Evolutionary conservation across 2,797 vertebrate genomes (phyloP).

Genomic region (Fratercula arctica): DNA sequence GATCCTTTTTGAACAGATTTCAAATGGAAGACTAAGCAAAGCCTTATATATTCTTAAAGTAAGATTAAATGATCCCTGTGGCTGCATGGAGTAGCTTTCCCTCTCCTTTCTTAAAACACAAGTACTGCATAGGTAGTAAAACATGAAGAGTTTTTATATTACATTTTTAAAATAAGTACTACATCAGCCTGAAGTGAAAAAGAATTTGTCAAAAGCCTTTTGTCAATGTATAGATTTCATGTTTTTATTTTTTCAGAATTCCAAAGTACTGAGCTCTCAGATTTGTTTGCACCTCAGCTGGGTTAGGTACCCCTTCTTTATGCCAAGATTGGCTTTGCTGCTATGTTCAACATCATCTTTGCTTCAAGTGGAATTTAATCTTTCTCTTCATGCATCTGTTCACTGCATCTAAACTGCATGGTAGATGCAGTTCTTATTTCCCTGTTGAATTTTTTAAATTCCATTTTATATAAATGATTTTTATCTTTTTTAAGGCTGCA

Average conservation of each 20-base stretch:
- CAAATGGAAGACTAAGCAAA: neutral
- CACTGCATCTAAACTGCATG: neutral
- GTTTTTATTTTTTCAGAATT: neutral
- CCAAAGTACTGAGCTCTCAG: neutral
- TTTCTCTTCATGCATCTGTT: neutral
- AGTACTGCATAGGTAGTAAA: neutral
- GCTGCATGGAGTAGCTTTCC: neutral
- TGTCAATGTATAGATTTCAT: neutral
- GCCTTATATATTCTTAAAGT: neutral
- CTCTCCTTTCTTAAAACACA: neutral
- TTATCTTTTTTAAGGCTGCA: neutral
- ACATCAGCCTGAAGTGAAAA: neutral
- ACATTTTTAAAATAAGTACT: neutral
- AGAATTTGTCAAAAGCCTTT: neutral
- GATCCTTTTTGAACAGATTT: neutral
- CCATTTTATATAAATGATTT: neutral
- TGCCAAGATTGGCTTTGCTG: neutral
- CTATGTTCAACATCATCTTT: neutral
- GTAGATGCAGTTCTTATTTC: neutral
- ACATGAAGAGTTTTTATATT: neutral
- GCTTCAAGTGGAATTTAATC: neutral
- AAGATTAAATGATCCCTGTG: neutral
- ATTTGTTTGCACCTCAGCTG: neutral
- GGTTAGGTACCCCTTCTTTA: neutral
- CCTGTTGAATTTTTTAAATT: neutral